These are phyloP conservation scores for Urocitellus parryii DNA, from an alignment of 2,113 vertebrate species.

Conservation along the genomic window DNA sequence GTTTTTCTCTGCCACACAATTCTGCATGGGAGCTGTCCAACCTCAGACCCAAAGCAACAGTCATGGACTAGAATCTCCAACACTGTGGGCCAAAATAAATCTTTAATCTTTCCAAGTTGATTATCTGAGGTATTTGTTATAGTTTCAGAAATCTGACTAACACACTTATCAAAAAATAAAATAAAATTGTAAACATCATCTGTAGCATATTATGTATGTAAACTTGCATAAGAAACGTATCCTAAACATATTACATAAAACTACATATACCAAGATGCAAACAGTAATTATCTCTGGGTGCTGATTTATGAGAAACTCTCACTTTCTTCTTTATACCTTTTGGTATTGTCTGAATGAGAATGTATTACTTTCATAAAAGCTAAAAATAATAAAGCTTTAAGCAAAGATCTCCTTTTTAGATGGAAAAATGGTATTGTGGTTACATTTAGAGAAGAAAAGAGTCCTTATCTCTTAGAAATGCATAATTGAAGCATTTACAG, in stretches of 20 bases:
- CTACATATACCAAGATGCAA: conserved; percentile 25
- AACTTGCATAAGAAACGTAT: not conserved
- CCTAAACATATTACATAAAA: not conserved
- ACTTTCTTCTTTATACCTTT: conserved; percentile 61
- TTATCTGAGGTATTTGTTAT: not conserved
- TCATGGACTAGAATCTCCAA: not conserved
- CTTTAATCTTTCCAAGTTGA: not conserved
- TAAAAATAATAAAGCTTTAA: conserved; percentile 75
- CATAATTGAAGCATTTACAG: conserved; percentile 69
- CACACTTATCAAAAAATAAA: conserved; percentile 21
- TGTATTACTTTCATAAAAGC: conserved; percentile 71
- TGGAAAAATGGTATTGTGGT: conserved; percentile 51
- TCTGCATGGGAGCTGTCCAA: not conserved
- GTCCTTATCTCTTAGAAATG: conserved; percentile 60
- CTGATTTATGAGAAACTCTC: conserved; percentile 53
- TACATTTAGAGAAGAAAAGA: conserved; percentile 66
- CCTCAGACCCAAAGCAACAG: not conserved
- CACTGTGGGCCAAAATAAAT: not conserved
- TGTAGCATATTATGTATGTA: conserved; percentile 41
- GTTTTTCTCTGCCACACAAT: not conserved
- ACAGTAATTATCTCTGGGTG: conserved; percentile 4
- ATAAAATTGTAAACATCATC: conserved; percentile 23
- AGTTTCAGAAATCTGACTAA: not conserved
- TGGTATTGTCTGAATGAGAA: conserved; percentile 63
- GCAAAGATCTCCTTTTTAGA: conserved; percentile 62